These are phyloP conservation scores for Myotis davidii DNA, from an alignment of 2,113 vertebrate genomes.

Conservation along the genomic window DNA sequence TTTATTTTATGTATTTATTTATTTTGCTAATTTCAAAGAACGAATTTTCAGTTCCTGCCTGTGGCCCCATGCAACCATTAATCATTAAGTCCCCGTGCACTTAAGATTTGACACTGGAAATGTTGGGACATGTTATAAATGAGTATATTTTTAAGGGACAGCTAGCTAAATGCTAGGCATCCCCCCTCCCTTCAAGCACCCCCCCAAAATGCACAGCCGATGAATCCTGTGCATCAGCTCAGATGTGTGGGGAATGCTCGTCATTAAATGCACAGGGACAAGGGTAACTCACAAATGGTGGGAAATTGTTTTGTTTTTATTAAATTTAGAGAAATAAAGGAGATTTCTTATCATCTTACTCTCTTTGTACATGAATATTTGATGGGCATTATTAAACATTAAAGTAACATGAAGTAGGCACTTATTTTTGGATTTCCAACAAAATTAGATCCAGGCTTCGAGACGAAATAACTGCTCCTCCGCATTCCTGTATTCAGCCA, in stretches of 20 bases:
- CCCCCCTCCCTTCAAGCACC: neutral
- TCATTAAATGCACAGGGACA: slow-evolving; percentile 74
- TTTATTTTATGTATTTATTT: no score
- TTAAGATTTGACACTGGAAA: slow-evolving; percentile 77
- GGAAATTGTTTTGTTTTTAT: slow-evolving; percentile 83
- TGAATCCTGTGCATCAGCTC: slow-evolving; percentile 73
- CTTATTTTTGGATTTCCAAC: slow-evolving; percentile 95
- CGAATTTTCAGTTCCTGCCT: slow-evolving; percentile 80
- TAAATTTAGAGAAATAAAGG: slow-evolving; percentile 79
- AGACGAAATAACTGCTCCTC: slow-evolving; percentile 84
- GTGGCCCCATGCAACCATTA: slow-evolving; percentile 52
- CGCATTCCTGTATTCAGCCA: slow-evolving; percentile 79
- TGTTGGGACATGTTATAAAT: slow-evolving; percentile 51
- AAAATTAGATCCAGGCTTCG: slow-evolving; percentile 98
- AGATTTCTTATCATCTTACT: slow-evolving; percentile 84
- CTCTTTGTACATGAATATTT: slow-evolving; percentile 84
- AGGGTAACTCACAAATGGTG: slow-evolving; percentile 77
- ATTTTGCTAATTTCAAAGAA: slow-evolving; percentile 79
- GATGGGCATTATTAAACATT: slow-evolving; percentile 87
- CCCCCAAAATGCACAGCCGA: neutral
- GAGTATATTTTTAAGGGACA: neutral
- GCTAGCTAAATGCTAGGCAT: neutral
- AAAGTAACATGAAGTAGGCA: slow-evolving; percentile 95
- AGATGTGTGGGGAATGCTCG: neutral
- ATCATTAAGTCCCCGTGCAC: slow-evolving; percentile 80